Conservation (phyloP, 1,140 invertebrate genomes). For the Amyelois transitella region DNA sequence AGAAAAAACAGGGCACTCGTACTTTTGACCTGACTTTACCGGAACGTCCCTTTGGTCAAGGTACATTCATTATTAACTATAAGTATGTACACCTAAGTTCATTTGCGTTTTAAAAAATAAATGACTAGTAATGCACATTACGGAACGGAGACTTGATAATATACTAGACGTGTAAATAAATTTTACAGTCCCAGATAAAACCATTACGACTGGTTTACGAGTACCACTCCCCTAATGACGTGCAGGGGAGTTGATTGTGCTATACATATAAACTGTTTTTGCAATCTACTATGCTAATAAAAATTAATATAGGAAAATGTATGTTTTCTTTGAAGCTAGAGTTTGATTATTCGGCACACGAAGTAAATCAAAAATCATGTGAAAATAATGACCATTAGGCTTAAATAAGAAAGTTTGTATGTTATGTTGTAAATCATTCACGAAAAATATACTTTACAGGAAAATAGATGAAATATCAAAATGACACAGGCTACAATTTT, state of each 20-base stretch:
- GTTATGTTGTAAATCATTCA: too few species aligned
- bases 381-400: too few species aligned
- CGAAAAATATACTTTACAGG: too few species aligned
- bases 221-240: constrained; percentile 59
- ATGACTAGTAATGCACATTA: constrained; percentile 28
- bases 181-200: constrained; percentile 69
- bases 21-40: too few species aligned
- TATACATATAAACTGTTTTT: background rate
- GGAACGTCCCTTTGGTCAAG: too few species aligned
- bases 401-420: too few species aligned
- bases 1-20: too few species aligned
- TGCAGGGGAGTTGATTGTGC: constrained; percentile 27
- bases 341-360: too few species aligned
- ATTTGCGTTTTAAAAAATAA: background rate
- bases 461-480: too few species aligned
- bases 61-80: too few species aligned
- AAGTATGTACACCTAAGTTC: background rate
- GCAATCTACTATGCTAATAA: background rate
- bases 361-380: too few species aligned
- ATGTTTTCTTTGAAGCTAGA: background rate
- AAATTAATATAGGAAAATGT: background rate
- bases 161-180: constrained; percentile 62
- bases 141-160: constrained; percentile 45
- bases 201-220: constrained; percentile 62
- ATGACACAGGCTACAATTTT: too few species aligned